These are phyloP conservation scores for Epistrophella euchroma DNA, from an alignment of 2,888 invertebrate species.

Conservation along the genomic window DNA sequence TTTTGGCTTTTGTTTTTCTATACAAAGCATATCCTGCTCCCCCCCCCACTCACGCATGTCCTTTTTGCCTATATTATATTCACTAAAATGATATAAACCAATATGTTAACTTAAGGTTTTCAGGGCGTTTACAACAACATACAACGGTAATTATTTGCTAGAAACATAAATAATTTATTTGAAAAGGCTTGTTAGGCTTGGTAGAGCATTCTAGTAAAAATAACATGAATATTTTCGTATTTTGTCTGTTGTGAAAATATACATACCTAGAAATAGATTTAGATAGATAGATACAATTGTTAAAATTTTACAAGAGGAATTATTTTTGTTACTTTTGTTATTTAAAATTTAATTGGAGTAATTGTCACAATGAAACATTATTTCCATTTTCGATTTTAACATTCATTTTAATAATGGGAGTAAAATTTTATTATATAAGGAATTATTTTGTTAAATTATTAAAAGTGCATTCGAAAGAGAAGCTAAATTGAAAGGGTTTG, in stretches of 20 bases:
- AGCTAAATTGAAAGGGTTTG: too few species aligned
- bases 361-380: too few species aligned
- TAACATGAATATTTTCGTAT: neutral
- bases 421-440: too few species aligned
- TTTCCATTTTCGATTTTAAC: too few species aligned
- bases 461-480: too few species aligned
- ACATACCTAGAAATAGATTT: too few species aligned
- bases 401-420: too few species aligned
- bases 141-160: conserved; percentile 35
- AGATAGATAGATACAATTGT: neutral
- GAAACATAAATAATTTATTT: conserved; percentile 48
- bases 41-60: neutral
- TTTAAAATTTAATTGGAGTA: neutral
- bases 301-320: neutral
- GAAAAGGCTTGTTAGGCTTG: conserved; percentile 30
- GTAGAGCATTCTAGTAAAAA: neutral
- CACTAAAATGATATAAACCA: conserved; percentile 18
- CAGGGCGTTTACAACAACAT: conserved; percentile 9
- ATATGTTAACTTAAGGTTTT: conserved; percentile 28
- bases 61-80: neutral
- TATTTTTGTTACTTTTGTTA: neutral
- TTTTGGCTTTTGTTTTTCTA: conserved; percentile 23
- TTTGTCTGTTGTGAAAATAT: neutral
- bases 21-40: neutral
- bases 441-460: too few species aligned